Evolutionary conservation across 2,113 vertebrate species (phyloP).

Genomic region (Penelope pileata): DNA sequence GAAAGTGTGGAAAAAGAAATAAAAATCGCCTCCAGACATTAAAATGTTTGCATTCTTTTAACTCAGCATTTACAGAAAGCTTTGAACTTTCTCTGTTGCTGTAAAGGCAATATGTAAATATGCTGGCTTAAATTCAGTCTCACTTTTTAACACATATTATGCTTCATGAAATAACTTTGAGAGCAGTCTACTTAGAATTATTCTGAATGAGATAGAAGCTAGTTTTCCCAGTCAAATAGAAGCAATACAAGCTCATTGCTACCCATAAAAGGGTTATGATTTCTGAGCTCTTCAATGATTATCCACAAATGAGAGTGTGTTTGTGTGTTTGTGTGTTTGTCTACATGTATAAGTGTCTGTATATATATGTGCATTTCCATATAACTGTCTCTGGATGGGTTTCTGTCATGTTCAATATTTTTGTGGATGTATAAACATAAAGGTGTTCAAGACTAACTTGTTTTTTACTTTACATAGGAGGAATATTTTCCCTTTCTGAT

Average conservation of each 20-base stretch:
- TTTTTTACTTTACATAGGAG: not conserved
- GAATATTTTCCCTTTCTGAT: not conserved
- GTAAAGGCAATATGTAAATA: not conserved
- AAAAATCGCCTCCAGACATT: not conserved
- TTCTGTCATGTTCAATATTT: not conserved
- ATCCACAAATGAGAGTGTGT: not conserved
- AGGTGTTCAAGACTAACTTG: not conserved
- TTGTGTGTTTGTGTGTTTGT: no score
- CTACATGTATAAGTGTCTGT: not conserved
- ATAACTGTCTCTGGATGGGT: not conserved
- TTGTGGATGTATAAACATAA: not conserved
- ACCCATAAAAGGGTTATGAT: not conserved
- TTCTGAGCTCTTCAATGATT: not conserved
- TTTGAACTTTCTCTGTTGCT: not conserved
- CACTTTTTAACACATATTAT: fast-evolving
- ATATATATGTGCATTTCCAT: not conserved
- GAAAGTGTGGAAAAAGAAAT: not conserved
- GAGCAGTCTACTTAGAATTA: not conserved
- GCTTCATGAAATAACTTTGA: not conserved
- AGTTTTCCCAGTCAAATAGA: not conserved
- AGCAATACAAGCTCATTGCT: not conserved
- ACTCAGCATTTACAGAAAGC: not conserved
- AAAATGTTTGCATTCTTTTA: not conserved
- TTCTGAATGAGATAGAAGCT: not conserved
- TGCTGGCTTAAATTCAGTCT: not conserved